Base-by-base conservation (phyloP, 92 coral and sea anemone genomes). In the Epizoanthus illoricatus region DNA sequence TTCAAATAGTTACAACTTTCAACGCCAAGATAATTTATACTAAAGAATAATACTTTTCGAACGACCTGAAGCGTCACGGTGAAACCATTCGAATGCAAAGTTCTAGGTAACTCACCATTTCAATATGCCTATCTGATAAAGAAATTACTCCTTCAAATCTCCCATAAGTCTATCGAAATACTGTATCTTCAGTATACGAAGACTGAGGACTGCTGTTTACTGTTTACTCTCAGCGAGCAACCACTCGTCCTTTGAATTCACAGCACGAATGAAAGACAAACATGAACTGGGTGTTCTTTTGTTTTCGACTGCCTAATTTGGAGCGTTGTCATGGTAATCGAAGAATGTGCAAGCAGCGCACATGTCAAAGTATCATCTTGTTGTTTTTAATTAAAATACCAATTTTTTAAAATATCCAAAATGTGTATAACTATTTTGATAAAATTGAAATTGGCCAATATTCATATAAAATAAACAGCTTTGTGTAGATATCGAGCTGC, bases 241-340 rank as follows among this genome's bases (percentile, higher is more conserved):
- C 71, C 21, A 18, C 54, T 78, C 82, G 40, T 56, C 42, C 20
- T 45, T n/a, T 54, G 20, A 78, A 78, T 78, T 78, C 71, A 62
- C 58, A 62, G 79, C 69, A 43, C 23, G 71, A 72, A 28, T 28
- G 36, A 28, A 2, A 28, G 36, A 28, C 36, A 28, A 28, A 28
- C 36, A 28, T 73, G 19, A 21, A 17, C 11, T 61, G 67, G 39
- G 20, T 18, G 1, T 59, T 28, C 68, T 75, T 60, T 58, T 75
- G 67, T 58, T 75, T 58, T 33, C 68, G 8, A 60, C 16, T 7
- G 28, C 80, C 69, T 75, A 6, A 75, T 76, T 61, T 39, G 68
- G 81, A 76, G 39, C 41, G 81, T 76, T 43, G 81, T 62, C 40
- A 76, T 76, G 69, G 81, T 61, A 62, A 76, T 70, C 21, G 33